phyloP scores from a whole-genome alignment of 2,113 vertebrate species.

The Tetraodon nigroviridis region DNA sequence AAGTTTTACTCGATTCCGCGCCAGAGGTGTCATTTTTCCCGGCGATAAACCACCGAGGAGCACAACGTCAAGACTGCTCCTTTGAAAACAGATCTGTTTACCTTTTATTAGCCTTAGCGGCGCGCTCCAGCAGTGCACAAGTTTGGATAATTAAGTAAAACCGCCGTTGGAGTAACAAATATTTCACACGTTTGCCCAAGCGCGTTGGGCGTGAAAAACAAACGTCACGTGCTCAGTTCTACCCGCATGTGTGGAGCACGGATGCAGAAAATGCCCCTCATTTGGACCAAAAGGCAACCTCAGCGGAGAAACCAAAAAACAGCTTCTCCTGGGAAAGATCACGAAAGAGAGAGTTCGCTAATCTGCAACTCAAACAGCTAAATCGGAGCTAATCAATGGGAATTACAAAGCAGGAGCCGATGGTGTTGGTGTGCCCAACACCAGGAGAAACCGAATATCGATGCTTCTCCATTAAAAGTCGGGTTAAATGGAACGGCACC shows the following conservation, averaged over 20 bases:
- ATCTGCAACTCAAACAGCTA: constrained; percentile 71
- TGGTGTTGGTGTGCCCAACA: too few relatives aligned
- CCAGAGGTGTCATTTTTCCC: not conserved
- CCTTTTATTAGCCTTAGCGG: constrained; percentile 27
- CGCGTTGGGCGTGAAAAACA: constrained; percentile 56
- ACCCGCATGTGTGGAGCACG: constrained; percentile 49
- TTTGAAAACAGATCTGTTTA: constrained; percentile 26
- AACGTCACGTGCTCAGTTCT: constrained; percentile 54
- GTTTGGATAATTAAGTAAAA: constrained; percentile 33
- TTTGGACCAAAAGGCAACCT: constrained; percentile 38
- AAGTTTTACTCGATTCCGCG: not conserved
- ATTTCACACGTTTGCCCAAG: constrained; percentile 27
- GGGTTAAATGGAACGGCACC: too few relatives aligned
- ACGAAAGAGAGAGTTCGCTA: constrained; percentile 65
- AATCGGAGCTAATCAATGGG: constrained; percentile 62
- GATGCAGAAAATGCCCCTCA: constrained; percentile 52
- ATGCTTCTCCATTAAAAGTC: not conserved
- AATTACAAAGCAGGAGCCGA: constrained; percentile 54
- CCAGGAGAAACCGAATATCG: too few relatives aligned
- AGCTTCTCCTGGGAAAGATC: constrained; percentile 52
- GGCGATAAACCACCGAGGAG: not conserved
- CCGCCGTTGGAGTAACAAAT: not conserved
- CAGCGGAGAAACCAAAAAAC: constrained; percentile 28
- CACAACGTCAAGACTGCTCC: not conserved
- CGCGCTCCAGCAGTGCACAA: constrained; percentile 20